Conservation (phyloP, 2,888 invertebrate genomes). For the Phyllotreta cruciferae region DNA sequence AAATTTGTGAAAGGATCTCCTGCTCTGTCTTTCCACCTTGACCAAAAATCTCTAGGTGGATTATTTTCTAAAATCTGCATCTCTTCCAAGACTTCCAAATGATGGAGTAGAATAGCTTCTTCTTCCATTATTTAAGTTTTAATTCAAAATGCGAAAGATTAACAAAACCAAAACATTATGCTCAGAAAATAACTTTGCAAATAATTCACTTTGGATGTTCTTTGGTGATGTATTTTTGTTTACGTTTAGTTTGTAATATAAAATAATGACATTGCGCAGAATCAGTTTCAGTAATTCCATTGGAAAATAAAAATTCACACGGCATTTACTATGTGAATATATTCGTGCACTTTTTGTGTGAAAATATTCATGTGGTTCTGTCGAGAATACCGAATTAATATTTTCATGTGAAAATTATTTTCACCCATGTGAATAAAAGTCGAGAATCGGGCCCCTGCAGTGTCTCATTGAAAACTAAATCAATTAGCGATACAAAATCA, state of each 20-base stretch:
- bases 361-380: slow-evolving; percentile 1
- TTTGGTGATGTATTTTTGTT: too few relatives aligned
- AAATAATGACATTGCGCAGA: too few relatives aligned
- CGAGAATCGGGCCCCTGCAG: too few relatives aligned
- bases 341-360: too few relatives aligned
- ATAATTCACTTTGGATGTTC: too few relatives aligned
- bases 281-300: too few relatives aligned
- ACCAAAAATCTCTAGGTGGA: slow-evolving; percentile 14
- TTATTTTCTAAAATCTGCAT: slow-evolving; percentile 7
- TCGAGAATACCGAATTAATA: slow-evolving; percentile 6
- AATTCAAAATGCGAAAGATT: neutral
- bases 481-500: slow-evolving; percentile 1
- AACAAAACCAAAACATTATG: too few relatives aligned
- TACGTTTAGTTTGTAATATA: too few relatives aligned
- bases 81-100: slow-evolving; percentile 8
- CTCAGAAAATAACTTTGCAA: too few relatives aligned
- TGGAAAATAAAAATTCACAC: too few relatives aligned
- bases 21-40: slow-evolving; percentile 1
- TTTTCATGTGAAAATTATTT: slow-evolving; percentile 10
- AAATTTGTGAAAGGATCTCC: slow-evolving; percentile 9
- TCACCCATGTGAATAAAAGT: slow-evolving; percentile 8
- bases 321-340: too few relatives aligned
- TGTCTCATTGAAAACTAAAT: too few relatives aligned
- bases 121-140: neutral
- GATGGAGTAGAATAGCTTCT: slow-evolving; percentile 3